Conservation (phyloP, 64 coral and sea anemone genomes). For the Stichodactyla helianthus region DNA sequence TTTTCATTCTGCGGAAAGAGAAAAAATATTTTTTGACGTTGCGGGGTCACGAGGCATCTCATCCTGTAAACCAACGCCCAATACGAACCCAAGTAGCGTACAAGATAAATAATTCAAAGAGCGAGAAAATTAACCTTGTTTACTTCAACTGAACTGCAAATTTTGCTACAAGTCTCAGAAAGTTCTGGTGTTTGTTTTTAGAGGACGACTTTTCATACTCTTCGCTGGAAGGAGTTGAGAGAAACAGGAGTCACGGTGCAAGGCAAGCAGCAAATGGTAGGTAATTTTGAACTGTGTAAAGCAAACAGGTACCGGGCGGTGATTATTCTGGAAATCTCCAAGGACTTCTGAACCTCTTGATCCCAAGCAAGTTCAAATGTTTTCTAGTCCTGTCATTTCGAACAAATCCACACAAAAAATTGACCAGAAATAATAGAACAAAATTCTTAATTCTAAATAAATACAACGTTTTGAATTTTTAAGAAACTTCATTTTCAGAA, state of each 20-base stretch:
- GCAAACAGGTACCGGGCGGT: not conserved
- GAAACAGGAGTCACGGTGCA: not conserved
- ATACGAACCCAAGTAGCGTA: not conserved
- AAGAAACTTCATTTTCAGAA: too few species aligned
- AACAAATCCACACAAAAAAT: not conserved
- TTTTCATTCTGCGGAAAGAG: not conserved
- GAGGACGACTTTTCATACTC: not conserved
- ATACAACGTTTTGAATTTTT: too few species aligned
- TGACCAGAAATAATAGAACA: not conserved
- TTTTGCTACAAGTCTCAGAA: not conserved
- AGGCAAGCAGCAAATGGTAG: not conserved
- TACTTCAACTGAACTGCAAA: not conserved
- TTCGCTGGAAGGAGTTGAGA: not conserved
- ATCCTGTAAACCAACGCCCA: not conserved
- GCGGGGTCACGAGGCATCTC: not conserved
- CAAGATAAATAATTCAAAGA: not conserved
- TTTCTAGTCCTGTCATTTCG: not conserved
- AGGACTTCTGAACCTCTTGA: not conserved
- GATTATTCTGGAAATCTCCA: not conserved
- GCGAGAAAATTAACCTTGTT: not conserved
- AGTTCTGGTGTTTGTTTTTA: not conserved
- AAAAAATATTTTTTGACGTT: not conserved
- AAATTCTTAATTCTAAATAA: too few species aligned
- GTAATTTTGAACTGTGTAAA: slow-evolving; percentile 13
- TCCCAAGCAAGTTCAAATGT: not conserved